phyloP scores from a whole-genome alignment of 2,113 vertebrate genomes.

The Etia nguti region DNA sequence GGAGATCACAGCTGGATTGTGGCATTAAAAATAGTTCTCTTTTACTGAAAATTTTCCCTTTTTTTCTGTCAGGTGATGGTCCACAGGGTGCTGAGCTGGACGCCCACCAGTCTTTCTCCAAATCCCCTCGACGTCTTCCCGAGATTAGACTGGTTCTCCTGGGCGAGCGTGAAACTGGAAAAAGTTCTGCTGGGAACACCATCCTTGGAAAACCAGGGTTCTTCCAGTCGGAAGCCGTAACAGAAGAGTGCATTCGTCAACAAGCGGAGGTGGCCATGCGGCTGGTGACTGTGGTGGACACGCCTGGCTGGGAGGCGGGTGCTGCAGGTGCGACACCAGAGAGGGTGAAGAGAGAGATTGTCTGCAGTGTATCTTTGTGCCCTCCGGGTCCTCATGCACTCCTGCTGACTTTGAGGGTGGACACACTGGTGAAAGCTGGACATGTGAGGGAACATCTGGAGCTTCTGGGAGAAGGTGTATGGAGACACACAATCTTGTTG shows the following conservation, averaged over 20 bases:
- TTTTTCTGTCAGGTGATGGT: slow-evolving; percentile 41
- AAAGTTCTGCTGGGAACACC: slow-evolving; percentile 67
- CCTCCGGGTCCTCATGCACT: slow-evolving; percentile 70
- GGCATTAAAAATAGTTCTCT: not conserved
- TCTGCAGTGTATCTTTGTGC: slow-evolving; percentile 50
- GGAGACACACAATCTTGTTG: slow-evolving; percentile 65
- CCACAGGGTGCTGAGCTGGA: slow-evolving; percentile 46
- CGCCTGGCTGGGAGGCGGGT: slow-evolving; percentile 69
- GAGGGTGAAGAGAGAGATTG: slow-evolving; percentile 66
- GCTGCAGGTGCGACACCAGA: slow-evolving; percentile 59
- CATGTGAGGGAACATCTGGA: slow-evolving; percentile 66
- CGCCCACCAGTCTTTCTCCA: slow-evolving; percentile 58
- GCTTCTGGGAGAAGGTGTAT: slow-evolving; percentile 64
- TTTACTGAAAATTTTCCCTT: not conserved
- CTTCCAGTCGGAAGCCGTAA: slow-evolving; percentile 47
- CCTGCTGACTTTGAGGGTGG: slow-evolving; percentile 65
- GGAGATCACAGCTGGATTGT: not conserved
- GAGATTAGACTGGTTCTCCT: slow-evolving; percentile 69
- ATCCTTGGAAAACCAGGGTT: slow-evolving; percentile 41
- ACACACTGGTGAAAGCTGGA: slow-evolving; percentile 44
- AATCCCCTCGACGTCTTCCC: slow-evolving; percentile 47
- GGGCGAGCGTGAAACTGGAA: slow-evolving; percentile 74
- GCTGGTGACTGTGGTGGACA: slow-evolving; percentile 69
- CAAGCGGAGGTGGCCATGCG: slow-evolving; percentile 60
- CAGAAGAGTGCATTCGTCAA: slow-evolving; percentile 65